Evolutionary conservation across 1,140 invertebrate genomes (phyloP), one percentile per base, ranked within the genome.

Genomic region (Trachelipus rathkii): DNA sequence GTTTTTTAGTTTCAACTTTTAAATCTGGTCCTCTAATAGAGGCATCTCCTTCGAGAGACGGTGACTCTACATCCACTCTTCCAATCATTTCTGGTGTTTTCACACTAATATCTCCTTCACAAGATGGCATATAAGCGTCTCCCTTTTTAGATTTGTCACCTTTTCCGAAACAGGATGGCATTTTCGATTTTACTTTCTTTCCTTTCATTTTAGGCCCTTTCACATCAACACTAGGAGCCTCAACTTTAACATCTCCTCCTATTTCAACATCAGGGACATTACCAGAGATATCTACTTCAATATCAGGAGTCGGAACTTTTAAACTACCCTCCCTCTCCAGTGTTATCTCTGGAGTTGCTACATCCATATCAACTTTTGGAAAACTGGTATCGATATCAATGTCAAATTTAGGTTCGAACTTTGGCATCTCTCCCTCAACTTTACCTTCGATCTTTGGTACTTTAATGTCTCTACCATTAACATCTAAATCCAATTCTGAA

Each of bases 141-240:
- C 75, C 77, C 23, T 53, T 23, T 72, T 73, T 72, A 10, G 60
- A 33, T 76, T 78, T 75, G 21, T 67, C 71, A 69, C 69, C 24
- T 71, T 74, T 74, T 53, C 73, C 77, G 11, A 78, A 68, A 75
- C 77, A 78, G 21, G 77, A 72, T 74, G 72, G 74, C 74, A 73
- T 72, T 71, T 68, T 73, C 5, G 72, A 21, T 72, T 78, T 78
- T 10, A 68, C 50, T 46, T 78, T 78, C 53, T 78, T 74, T 43
- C 45, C 44, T 44, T 78, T 74, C 0, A 78, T 8, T 74, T 74
- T 53, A 23, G 72, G 44, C 13, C 73, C 10, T 74, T 72, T 72
- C n/a, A 77, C 19, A n/a, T 77, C 33, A 33, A 60, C 19, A 60
- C 6, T 60, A 21, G 23, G 60, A 11, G 23, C 72, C 71, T 73